These are phyloP conservation scores for Perca schrenkii DNA, from an alignment of 2,113 vertebrate species.

Conservation along the genomic window DNA sequence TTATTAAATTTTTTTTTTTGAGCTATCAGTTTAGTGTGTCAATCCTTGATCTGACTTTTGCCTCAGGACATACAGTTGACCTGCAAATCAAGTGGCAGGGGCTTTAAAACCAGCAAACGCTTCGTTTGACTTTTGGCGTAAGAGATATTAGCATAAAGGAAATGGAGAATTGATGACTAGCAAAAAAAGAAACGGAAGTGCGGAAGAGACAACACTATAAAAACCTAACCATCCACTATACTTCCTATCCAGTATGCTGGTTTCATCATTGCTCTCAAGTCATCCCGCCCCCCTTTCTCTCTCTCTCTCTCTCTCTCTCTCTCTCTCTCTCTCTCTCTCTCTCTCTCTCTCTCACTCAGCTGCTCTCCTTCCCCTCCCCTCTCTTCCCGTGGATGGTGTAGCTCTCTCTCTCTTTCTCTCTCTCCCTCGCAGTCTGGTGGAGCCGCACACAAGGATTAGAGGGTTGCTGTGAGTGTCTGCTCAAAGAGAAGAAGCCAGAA, in stretches of 20 bases:
- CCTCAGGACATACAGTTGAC: background rate
- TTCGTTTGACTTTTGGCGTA: background rate
- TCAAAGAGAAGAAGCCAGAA: conserved; percentile 70
- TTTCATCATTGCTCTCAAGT: conserved; percentile 62
- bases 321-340: conserved; percentile 62
- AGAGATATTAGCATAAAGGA: conserved; percentile 10
- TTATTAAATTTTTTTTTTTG: background rate
- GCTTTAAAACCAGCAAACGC: background rate
- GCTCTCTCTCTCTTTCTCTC: conserved; percentile 50
- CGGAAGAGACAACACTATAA: conserved; percentile 48
- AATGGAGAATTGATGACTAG: conserved; percentile 29
- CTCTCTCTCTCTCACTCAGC: conserved; percentile 78
- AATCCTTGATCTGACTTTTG: background rate
- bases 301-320: conserved; percentile 61
- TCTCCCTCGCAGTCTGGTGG: conserved; percentile 79
- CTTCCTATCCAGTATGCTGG: conserved; percentile 54
- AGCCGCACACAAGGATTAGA: conserved; percentile 83
- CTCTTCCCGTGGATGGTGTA: conserved; percentile 76
- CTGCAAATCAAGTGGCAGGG: background rate
- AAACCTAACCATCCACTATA: conserved; percentile 42
- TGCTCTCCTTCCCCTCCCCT: conserved; percentile 79
- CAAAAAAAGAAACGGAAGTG: conserved; percentile 28
- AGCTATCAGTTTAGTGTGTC: background rate
- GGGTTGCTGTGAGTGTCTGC: conserved; percentile 80
- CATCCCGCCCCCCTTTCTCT: conserved; percentile 50